These are phyloP conservation scores for Euproctis similis DNA, from an alignment of 2,888 invertebrate species.

Conservation along the genomic window DNA sequence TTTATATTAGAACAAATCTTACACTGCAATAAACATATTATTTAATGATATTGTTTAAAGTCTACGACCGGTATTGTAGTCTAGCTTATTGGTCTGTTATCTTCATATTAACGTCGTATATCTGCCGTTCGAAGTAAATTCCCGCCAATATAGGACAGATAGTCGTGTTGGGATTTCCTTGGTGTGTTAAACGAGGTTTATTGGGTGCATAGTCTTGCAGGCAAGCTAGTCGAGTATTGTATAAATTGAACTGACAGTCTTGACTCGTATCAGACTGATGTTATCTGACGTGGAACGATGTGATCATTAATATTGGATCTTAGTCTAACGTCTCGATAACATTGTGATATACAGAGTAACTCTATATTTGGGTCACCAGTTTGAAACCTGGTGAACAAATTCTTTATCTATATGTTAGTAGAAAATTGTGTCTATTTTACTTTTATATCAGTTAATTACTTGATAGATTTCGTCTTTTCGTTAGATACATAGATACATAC, in stretches of 20 bases:
- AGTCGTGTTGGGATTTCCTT: slow-evolving; percentile 43
- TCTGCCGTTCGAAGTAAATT: slow-evolving; percentile 21
- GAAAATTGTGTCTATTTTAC: no score
- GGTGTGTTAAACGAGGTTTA: slow-evolving; percentile 55
- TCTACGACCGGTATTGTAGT: slow-evolving; percentile 25
- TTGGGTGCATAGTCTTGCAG: slow-evolving; percentile 49
- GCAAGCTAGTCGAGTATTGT: slow-evolving; percentile 32
- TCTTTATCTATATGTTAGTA: no score
- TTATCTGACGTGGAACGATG: no score
- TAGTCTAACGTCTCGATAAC: no score
- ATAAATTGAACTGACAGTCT: slow-evolving; percentile 65
- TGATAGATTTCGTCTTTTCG: no score
- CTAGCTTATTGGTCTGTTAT: slow-evolving; percentile 23
- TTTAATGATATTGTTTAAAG: slow-evolving; percentile 29
- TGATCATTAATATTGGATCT: no score
- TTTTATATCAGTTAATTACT: no score
- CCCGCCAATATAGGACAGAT: slow-evolving; percentile 31
- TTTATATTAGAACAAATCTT: slow-evolving; percentile 3
- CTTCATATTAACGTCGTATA: slow-evolving; percentile 20
- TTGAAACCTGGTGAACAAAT: no score
- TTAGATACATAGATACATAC: no score
- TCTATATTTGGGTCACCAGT: no score
- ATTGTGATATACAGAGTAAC: no score
- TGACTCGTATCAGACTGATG: slow-evolving; percentile 57
- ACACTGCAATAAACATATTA: slow-evolving; percentile 23